Evolutionary conservation across 1,140 invertebrate genomes (phyloP), one percentile per base, ranked within the genome.

Genomic region (Drosophila willistoni): DNA sequence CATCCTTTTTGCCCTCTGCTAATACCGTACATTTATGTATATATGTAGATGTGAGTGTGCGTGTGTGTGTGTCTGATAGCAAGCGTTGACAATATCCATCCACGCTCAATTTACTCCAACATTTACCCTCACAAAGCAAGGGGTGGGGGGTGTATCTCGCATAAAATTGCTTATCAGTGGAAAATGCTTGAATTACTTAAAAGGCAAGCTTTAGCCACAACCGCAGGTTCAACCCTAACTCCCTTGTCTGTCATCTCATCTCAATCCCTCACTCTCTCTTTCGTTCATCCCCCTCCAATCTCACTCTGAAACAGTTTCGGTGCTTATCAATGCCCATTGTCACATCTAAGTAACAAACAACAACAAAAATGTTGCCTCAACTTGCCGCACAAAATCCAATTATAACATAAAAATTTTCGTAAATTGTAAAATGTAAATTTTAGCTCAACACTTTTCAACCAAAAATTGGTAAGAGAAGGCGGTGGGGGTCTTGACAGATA

Each of bases 381-480:
- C 33, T 19, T 68, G 66, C 66, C 60, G 41, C 54, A 62, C 70
- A 56, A 66, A 89, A 89, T 89, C 84, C 84, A 89, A 89, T 89
- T 89, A 89, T 89, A 84, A 89, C 84, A 89, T 89, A 89, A 89
- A 89, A 89, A 84, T 89, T 78, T 89, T 82, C 83, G 83, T 87
- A 87, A 87, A 87, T 89, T 87, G 84, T 83, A 75, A 87, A 87
- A 89, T 87, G 84, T 89, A 89, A 87, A 87, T 87, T 87, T 72
- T 71, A 64, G 71, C 64, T 55, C 74, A 68, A 72, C 67, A 34
- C 63, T 51, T 51, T 51, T 51, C 44, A 51, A 51, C 44, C 44
- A 51, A 51, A 51, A 51, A 22, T 29, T 22, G 9, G 10, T 10
- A 4, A 41, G 71, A 77, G 77, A 68, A 69, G 77, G n/a, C 14